Evolutionary conservation across 2,888 invertebrate species (phyloP).

Genomic region (Halictus quadricinctus): DNA sequence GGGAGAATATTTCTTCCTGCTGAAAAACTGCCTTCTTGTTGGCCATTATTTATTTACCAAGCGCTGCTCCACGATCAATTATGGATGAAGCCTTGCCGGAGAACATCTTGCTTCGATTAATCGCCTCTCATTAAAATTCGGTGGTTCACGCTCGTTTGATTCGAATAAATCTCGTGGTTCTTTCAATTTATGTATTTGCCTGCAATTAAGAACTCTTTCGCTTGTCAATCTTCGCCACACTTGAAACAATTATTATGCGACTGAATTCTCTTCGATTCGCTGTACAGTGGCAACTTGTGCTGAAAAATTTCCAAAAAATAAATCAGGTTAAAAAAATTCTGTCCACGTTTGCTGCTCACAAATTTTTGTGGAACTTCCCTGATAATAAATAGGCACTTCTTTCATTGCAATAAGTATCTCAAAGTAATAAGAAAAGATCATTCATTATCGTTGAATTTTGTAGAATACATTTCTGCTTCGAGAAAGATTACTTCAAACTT

Average conservation of each 20-base stretch:
- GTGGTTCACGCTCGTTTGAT: neutral
- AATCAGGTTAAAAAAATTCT: too few relatives aligned
- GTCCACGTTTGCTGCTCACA: neutral
- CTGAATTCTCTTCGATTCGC: too few relatives aligned
- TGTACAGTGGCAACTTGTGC: too few relatives aligned
- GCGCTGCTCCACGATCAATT: conserved; percentile 54
- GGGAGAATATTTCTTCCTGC: conserved; percentile 37
- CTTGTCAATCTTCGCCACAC: neutral
- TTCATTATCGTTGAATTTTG: too few relatives aligned
- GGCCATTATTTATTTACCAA: conserved; percentile 59
- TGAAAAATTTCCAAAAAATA: neutral
- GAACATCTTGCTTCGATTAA: conserved; percentile 2
- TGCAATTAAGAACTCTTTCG: neutral
- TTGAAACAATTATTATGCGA: neutral
- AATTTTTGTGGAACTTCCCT: neutral
- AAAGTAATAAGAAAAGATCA: too few relatives aligned
- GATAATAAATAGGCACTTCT: too few relatives aligned
- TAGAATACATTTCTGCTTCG: too few relatives aligned
- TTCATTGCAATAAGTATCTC: too few relatives aligned
- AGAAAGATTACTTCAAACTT: too few relatives aligned
- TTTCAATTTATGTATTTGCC: neutral
- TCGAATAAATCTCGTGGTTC: neutral
- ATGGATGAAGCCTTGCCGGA: conserved; percentile 53
- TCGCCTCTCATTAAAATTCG: conserved; percentile 14
- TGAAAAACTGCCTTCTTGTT: conserved; percentile 43